phyloP scores from a whole-genome alignment of 2,113 vertebrate genomes.

The Austrofundulus limnaeus region DNA sequence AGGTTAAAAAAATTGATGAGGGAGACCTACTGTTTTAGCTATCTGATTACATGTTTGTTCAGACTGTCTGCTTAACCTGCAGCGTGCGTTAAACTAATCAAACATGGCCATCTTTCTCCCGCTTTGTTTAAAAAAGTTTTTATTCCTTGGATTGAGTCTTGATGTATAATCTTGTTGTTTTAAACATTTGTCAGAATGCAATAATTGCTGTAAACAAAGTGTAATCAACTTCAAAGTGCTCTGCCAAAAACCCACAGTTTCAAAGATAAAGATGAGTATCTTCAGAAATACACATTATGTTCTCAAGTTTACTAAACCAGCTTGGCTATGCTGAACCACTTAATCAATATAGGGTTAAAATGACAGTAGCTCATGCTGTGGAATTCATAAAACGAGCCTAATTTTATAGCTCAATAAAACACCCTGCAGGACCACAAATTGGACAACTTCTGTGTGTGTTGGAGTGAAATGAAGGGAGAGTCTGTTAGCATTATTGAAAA shows the following conservation, averaged over 20 bases:
- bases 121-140: conserved; percentile 71
- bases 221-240: conserved; percentile 71
- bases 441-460: conserved; percentile 59
- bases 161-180: conserved; percentile 72
- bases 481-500: conserved; percentile 35
- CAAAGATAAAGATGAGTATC: conserved; percentile 72
- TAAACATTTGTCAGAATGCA: conserved; percentile 78
- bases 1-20: conserved; percentile 61
- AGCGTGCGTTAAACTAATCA: conserved; percentile 70
- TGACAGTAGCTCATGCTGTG: conserved; percentile 67
- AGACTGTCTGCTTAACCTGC: conserved; percentile 69
- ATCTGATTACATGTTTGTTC: conserved; percentile 74
- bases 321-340: conserved; percentile 55
- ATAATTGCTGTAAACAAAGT: conserved; percentile 73
- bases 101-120: conserved; percentile 63
- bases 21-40: conserved; percentile 70
- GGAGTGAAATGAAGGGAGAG: conserved; percentile 55
- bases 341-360: conserved; percentile 71
- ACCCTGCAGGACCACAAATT: conserved; percentile 50
- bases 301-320: conserved; percentile 55
- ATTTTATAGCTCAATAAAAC: conserved; percentile 77
- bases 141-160: conserved; percentile 64
- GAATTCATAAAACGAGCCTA: conserved; percentile 71
- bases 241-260: conserved; percentile 59
- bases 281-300: conserved; percentile 46